phyloP scores from a whole-genome alignment of 37 sponge, comb jelly and placozoan species.

The Cliona cf. orientalis region DNA sequence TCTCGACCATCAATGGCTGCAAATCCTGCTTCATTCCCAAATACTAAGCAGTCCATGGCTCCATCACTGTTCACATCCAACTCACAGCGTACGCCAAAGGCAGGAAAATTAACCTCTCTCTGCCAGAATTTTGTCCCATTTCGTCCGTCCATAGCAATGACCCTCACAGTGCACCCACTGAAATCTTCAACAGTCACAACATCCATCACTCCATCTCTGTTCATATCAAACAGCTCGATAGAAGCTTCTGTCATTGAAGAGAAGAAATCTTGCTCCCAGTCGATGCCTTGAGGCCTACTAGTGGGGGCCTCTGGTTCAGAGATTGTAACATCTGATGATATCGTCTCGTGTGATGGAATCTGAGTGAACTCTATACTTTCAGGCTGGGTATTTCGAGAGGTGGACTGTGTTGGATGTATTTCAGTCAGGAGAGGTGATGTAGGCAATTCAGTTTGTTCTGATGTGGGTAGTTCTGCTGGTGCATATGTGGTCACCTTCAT shows the following conservation, averaged over 20 bases:
- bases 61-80: constrained; percentile 69
- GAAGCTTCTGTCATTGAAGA: constrained; percentile 39
- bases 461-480: too few species aligned
- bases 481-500: too few species aligned
- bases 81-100: constrained; percentile 58
- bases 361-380: too few species aligned
- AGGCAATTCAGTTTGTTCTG: too few species aligned
- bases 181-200: constrained; percentile 18
- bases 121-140: constrained; percentile 61
- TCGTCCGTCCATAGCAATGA: constrained; percentile 55
- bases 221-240: constrained; percentile 55
- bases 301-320: too few species aligned
- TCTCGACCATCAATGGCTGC: constrained; percentile 29
- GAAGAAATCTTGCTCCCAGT: constrained; percentile 42
- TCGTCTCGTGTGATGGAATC: too few species aligned
- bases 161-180: constrained; percentile 24
- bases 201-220: constrained; percentile 62
- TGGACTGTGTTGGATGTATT: too few species aligned
- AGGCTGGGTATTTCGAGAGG: too few species aligned
- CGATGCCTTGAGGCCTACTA: too few species aligned
- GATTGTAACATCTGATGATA: too few species aligned
- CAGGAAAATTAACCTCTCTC: constrained; percentile 7
- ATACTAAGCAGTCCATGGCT: constrained; percentile 57
- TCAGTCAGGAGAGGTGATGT: too few species aligned
- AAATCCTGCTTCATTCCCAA: constrained; percentile 61